Evolutionary conservation across 2,888 invertebrate species (phyloP), one percentile per base, ranked within the genome.

Genomic region (Drosophila lutescens): DNA sequence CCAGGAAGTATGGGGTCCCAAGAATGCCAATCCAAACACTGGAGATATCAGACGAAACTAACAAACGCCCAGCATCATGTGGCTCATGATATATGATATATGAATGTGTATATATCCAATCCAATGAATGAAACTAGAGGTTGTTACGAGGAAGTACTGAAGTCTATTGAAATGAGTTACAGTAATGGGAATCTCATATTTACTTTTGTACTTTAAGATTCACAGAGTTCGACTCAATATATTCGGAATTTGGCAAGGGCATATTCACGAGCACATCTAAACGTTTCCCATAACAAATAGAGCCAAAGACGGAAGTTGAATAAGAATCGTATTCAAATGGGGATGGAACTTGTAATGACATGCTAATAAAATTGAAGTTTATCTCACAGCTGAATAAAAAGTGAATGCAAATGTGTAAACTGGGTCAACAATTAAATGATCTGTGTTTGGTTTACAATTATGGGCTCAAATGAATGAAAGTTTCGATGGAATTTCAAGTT

Each of bases 1-100:
- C 62, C 74, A 76, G 80, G 78, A 80, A 80, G 59, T 66, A 41
- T 41, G 17, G 46, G 23, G 15, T 53, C 12, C 74, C 50, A 50
- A 46, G 78, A 56, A 76, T 51, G 38, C 23, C 61, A 65, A 20
- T n/a, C 44, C 67, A 67, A 30, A 34, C 41, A 26, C 38, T 44
- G 43, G 36, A 17, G 49, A 66, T 71, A 71, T 47, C 47, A 9
- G 30, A n/a, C 10, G 47, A 15, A 17, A 30, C 15, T 15, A 47
- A 15, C 47, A 15, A 15, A 17, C 17, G 32, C 30, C 47, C 47
- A 47, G 47, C 47, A 47, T 47, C 47, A 47, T 30, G 30, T 3
- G 10, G 23, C 23, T n/a, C 34, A 44, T 59, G 47, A 62, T 56
- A 38, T 51, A 58, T 59, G 4, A 41, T 7, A 17, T 15, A 40